These are phyloP conservation scores for Lepidothrix coronata DNA, from an alignment of 2,113 vertebrate species.

Conservation along the genomic window DNA sequence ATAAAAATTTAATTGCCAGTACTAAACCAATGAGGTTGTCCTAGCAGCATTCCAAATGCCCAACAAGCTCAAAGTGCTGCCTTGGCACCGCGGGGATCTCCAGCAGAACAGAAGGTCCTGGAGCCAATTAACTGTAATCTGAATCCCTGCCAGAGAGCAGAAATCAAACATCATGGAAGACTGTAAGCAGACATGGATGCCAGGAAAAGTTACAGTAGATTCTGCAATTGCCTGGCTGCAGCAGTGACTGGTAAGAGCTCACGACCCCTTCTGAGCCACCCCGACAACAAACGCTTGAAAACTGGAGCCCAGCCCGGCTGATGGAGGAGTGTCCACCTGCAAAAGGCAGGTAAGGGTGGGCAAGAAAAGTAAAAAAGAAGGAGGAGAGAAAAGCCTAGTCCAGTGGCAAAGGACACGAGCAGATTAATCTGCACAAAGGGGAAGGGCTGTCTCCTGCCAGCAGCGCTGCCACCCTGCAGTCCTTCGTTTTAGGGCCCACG, in stretches of 20 bases:
- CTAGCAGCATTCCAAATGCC: rapidly evolving
- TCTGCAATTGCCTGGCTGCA: neutral
- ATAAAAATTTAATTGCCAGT: neutral
- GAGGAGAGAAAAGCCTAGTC: rapidly evolving
- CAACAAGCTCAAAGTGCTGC: neutral
- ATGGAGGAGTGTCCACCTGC: rapidly evolving
- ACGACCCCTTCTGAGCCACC: neutral
- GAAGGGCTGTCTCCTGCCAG: neutral
- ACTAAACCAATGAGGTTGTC: neutral
- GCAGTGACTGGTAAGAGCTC: neutral
- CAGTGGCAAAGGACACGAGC: neutral
- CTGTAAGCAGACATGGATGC: rapidly evolving
- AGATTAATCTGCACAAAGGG: neutral
- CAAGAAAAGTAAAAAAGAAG: rapidly evolving
- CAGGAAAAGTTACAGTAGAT: neutral
- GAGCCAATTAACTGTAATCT: neutral
- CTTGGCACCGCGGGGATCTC: neutral
- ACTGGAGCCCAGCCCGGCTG: rapidly evolving
- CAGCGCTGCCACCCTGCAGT: neutral
- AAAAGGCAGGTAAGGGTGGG: neutral
- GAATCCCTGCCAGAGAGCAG: neutral
- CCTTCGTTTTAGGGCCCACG: neutral
- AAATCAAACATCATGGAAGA: neutral
- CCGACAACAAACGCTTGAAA: neutral
- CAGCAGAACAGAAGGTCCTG: neutral